These are phyloP conservation scores for Nannobrachium achirus DNA, from an alignment of 2,113 vertebrate species.

Conservation along the genomic window DNA sequence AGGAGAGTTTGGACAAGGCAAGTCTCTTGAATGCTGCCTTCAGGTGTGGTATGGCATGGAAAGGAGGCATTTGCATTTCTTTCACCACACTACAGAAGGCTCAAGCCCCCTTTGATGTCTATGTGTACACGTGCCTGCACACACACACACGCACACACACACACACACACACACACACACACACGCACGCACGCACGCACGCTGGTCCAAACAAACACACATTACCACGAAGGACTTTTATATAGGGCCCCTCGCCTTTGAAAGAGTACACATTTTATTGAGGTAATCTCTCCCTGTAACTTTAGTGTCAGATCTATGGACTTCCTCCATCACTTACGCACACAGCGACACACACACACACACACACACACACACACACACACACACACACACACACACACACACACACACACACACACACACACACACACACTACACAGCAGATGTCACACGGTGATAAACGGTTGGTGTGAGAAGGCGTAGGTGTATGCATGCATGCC, in stretches of 20 bases:
- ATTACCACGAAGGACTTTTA: background rate
- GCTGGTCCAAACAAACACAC: background rate
- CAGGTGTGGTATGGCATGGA: no score
- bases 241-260: no score
- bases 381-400: conserved; percentile 17
- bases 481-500: background rate
- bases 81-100: no score
- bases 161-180: background rate
- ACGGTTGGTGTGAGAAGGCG: background rate
- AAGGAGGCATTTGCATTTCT: no score
- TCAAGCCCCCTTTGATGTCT: no score
- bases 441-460: background rate
- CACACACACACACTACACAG: conserved; percentile 9
- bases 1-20: no score
- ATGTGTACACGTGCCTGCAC: no score
- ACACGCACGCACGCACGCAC: background rate
- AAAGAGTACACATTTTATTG: no score
- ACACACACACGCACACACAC: no score
- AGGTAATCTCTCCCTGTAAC: no score
- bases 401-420: conserved; percentile 16
- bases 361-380: conserved; percentile 16
- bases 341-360: background rate
- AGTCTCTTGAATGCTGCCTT: no score
- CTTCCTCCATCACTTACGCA: background rate
- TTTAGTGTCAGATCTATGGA: background rate